phyloP scores from a whole-genome alignment of 1,140 invertebrate genomes.

The Goniozus legneri region DNA sequence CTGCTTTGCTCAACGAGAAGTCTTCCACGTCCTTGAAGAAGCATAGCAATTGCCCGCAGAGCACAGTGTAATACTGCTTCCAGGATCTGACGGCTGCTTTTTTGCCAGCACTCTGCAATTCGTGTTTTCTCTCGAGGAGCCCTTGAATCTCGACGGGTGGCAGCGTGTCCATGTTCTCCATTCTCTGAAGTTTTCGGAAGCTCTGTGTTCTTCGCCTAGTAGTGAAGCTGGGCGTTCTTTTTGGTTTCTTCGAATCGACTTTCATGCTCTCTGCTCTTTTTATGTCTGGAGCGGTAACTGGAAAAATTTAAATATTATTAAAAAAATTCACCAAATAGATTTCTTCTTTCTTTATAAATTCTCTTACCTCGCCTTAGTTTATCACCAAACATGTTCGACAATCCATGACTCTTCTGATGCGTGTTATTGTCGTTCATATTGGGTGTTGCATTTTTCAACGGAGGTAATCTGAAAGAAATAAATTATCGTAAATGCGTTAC shows the following conservation, averaged over 20 bases:
- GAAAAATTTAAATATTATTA: neutral
- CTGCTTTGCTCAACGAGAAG: constrained; percentile 83
- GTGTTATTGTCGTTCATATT: constrained; percentile 28
- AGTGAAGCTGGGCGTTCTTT: constrained; percentile 92
- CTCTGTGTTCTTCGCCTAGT: constrained; percentile 85
- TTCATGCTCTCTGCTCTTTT: constrained; percentile 89
- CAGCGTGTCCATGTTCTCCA: constrained; percentile 69
- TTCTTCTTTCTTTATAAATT: neutral
- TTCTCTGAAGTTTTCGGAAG: constrained; percentile 74
- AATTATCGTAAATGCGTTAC: neutral
- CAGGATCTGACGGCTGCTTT: constrained; percentile 91
- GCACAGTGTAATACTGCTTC: constrained; percentile 92
- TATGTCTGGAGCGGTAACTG: constrained; percentile 55
- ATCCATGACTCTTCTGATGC: constrained; percentile 47
- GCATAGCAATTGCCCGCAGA: constrained; percentile 94
- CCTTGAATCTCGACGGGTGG: constrained; percentile 92
- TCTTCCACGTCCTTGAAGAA: constrained; percentile 97
- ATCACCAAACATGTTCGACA: constrained; percentile 72
- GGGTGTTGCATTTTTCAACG: constrained; percentile 32
- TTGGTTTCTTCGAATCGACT: constrained; percentile 70
- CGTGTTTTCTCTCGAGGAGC: constrained; percentile 90
- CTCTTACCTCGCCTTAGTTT: constrained; percentile 60
- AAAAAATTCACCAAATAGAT: constrained; percentile 1
- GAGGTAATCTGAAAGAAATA: constrained; percentile 25
- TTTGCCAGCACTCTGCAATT: constrained; percentile 88